Conservation (phyloP, 2,888 invertebrate genomes). For the Heliconius ismenius region DNA sequence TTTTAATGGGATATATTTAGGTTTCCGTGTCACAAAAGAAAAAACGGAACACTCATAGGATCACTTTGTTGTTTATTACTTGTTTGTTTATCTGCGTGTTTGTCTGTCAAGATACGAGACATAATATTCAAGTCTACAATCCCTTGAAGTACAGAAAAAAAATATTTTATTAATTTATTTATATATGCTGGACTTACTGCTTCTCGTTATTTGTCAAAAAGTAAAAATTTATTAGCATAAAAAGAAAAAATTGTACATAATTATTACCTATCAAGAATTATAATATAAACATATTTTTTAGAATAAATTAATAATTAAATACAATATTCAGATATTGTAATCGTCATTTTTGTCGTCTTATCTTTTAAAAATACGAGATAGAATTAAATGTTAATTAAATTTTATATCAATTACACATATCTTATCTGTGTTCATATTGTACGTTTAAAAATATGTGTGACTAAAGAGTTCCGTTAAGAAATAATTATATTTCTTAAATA, state of each 20-base stretch:
- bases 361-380: background rate
- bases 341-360: background rate
- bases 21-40: no score
- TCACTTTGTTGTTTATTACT: no score
- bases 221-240: no score
- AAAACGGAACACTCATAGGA: no score
- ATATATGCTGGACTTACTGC: no score
- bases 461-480: background rate
- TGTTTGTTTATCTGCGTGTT: no score
- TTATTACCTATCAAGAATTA: background rate
- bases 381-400: conserved; percentile 29
- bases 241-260: background rate
- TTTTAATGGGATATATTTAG: no score
- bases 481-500: conserved; percentile 14
- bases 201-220: no score
- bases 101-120: no score
- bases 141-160: no score
- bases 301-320: background rate
- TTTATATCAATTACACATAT: background rate
- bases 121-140: no score
- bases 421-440: conserved; percentile 11
- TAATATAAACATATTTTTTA: background rate
- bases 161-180: no score
- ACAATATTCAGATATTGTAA: background rate
- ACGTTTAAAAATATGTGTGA: conserved; percentile 13